Evolutionary conservation across 1,140 invertebrate species (phyloP), one percentile per base, ranked within the genome.

Genomic region (Solenopsis fugax): DNA sequence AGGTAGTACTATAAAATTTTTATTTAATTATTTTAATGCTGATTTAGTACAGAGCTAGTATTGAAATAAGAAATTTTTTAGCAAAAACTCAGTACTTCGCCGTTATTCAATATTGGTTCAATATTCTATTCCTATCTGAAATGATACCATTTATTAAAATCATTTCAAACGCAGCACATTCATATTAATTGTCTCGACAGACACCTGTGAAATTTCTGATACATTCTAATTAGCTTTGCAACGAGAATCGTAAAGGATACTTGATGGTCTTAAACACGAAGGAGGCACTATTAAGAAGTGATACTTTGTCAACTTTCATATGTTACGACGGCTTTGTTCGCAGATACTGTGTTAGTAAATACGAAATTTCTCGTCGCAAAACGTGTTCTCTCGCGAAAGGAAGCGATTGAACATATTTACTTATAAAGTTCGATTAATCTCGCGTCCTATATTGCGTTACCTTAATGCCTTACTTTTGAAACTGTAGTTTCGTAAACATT

Each of bases 261-360:
- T 69, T 54, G 45, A 69, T 81, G 29, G 50, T 69, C n/a, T 69
- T n/a, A 13, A 56, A 21, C 34, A 56, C 50, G n/a, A 37, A 21
- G 64, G n/a, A 37, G 21, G 29, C 0, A 37, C 21, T 67, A 48
- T 69, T 67, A 54, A 54, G 62, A 54, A 80, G n/a, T 21, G n/a
- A 21, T 18, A 81, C 62, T 81, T 81, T 41, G 50, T 37, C 4
- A 81, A 81, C 77, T 81, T n/a, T 21, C 50, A 37, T 41, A n/a
- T 45, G 48, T 67, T 12, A 13, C 34, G 24, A 78, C 6, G 16
- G 58, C 58, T 78, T 64, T 48, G 24, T 78, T 78, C 6, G 41
- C 58, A 54, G 3, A 18, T 34, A 13, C 10, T 69, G 4, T 24
- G 50, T 64, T 34, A 13, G 34, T 48, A 41, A 67, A 67, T 54